phyloP scores from a whole-genome alignment of 2,113 vertebrate genomes.

The Talpa occidentalis region DNA sequence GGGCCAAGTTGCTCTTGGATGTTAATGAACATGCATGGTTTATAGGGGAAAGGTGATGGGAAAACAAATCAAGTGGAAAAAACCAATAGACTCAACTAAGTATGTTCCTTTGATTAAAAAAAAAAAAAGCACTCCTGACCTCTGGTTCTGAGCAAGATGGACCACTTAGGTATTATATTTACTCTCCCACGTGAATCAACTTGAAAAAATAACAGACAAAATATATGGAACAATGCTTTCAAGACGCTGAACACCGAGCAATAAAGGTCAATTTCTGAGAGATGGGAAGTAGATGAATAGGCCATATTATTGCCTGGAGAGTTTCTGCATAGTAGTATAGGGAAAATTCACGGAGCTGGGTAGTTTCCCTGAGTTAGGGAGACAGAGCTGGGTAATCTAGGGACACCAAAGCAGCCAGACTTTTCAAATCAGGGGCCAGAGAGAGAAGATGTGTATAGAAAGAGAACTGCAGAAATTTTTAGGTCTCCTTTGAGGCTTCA shows the following conservation, averaged over 20 bases:
- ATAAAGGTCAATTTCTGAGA: slow-evolving; percentile 22
- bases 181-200: not conserved
- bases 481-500: not conserved
- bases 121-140: slow-evolving; percentile 19
- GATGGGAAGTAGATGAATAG: not conserved
- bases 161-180: not conserved
- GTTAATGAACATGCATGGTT: not conserved
- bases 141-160: not conserved
- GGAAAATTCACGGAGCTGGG: not conserved
- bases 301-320: not conserved
- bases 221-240: not conserved
- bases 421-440: not conserved
- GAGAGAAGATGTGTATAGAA: not conserved
- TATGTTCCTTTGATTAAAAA: not conserved
- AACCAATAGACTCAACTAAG: not conserved
- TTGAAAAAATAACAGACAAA: slow-evolving; percentile 2
- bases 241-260: not conserved
- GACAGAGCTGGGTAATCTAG: not conserved
- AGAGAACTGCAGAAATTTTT: slow-evolving; percentile 7
- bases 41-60: not conserved
- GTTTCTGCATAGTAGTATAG: not conserved
- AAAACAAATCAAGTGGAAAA: not conserved
- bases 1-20: not conserved
- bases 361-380: not conserved
- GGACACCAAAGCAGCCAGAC: not conserved